Percentiles rank a stretch among this genome's conserved stretches.
These are phyloP conservation scores for Morinoia aosen DNA, from an alignment of 2,888 invertebrate genomes.

Conservation along the genomic window DNA sequence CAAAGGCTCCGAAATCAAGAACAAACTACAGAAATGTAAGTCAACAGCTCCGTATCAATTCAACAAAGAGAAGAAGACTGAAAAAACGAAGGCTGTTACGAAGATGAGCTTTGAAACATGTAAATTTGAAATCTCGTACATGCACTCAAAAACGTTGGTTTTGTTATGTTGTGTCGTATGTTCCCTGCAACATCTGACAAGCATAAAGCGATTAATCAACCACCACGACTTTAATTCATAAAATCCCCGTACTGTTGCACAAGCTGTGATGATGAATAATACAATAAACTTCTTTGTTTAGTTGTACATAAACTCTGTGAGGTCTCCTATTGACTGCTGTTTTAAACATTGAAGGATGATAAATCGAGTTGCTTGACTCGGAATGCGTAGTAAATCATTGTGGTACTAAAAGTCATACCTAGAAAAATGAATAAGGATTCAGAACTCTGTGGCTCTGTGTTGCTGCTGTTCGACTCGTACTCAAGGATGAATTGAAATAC, in stretches of 20 bases:
- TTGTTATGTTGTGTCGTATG: not conserved
- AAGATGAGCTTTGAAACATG: not conserved
- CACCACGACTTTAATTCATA: not conserved
- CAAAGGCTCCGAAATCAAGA: not conserved
- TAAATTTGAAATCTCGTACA: not conserved
- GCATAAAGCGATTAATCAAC: not conserved
- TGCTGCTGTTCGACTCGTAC: not conserved
- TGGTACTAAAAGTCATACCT: not conserved
- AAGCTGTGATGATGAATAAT: too few relatives aligned
- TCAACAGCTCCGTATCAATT: not conserved
- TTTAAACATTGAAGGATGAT: not conserved
- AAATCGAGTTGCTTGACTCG: not conserved
- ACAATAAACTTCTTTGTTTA: not conserved
- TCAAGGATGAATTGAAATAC: not conserved
- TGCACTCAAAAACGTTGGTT: not conserved
- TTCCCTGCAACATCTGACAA: not conserved
- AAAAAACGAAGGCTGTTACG: not conserved
- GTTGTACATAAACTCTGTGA: not conserved
- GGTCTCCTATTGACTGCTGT: not conserved
- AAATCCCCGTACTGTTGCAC: not conserved
- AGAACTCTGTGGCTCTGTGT: not conserved
- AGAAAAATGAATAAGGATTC: not conserved
- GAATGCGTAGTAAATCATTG: not conserved
- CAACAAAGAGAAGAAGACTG: not conserved
- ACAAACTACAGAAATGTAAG: not conserved